Percentiles rank a stretch among this genome's conserved stretches.
phyloP scores from a whole-genome alignment of 2,113 vertebrate genomes.

The Lophochroa leadbeateri region DNA sequence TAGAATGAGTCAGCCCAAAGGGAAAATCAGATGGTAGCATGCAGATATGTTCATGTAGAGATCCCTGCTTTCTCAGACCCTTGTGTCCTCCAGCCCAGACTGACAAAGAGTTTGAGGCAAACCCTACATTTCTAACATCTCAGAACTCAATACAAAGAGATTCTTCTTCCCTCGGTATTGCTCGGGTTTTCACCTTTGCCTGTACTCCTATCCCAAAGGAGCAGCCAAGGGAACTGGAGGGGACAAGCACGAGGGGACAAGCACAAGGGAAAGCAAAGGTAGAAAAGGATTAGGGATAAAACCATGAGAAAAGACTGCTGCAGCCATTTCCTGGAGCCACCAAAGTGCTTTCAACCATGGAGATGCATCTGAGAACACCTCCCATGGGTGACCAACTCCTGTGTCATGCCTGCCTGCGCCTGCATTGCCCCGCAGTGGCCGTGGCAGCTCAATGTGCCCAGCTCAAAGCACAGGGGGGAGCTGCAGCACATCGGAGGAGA shows the following conservation, averaged over 20 bases:
- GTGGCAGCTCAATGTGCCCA: too few species aligned
- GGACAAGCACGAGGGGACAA: not conserved
- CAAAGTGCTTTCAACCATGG: not conserved
- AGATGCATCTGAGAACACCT: not conserved
- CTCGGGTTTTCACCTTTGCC: not conserved
- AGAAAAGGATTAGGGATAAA: not conserved
- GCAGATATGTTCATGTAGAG: not conserved
- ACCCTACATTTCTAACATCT: accelerated
- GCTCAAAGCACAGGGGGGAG: not conserved
- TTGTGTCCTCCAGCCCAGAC: not conserved
- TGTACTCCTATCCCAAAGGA: not conserved
- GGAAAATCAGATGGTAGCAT: not conserved
- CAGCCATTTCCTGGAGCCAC: not conserved
- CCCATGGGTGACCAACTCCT: not conserved
- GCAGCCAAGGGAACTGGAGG: not conserved
- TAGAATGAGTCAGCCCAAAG: not conserved
- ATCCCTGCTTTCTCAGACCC: not conserved
- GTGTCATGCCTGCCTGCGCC: not conserved
- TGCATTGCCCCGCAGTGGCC: not conserved
- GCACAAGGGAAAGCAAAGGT: not conserved
- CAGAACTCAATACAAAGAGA: not conserved
- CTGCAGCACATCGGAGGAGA: not conserved
- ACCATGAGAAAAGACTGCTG: not conserved
- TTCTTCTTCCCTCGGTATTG: not conserved
- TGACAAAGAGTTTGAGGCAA: not conserved